A percentile compares a stretch with the other conserved stretches of the same genome.
phyloP scores from a whole-genome alignment of 2,888 invertebrate species.

The Plagodis dolabraria region DNA sequence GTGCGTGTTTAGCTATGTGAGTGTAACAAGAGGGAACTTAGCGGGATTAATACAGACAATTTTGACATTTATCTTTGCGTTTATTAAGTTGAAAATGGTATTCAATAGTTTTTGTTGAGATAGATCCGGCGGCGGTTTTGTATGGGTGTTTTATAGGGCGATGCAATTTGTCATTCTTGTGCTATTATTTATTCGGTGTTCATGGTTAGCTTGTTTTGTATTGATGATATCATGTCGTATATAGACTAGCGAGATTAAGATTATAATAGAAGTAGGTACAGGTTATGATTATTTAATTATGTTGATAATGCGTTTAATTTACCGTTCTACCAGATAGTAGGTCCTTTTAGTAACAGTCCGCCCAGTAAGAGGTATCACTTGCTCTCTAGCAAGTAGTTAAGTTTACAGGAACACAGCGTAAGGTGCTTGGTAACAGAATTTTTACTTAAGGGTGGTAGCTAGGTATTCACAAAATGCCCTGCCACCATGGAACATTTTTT shows the following conservation, averaged over 20 bases:
- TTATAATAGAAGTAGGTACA: too few species aligned
- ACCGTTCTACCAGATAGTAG: too few species aligned
- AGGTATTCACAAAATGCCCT: too few species aligned
- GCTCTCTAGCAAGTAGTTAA: too few species aligned
- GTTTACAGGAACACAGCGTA: too few species aligned
- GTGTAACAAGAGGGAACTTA: slow-evolving; percentile 24
- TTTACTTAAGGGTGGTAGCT: too few species aligned
- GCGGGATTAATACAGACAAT: not conserved
- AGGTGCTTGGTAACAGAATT: too few species aligned
- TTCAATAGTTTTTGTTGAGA: not conserved
- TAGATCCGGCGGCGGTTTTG: slow-evolving; percentile 1
- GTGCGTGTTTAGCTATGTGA: slow-evolving; percentile 37
- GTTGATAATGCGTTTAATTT: too few species aligned
- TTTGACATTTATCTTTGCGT: slow-evolving; percentile 9
- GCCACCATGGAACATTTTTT: too few species aligned
- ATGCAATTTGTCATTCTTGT: slow-evolving; percentile 14
- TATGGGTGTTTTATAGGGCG: slow-evolving; percentile 10
- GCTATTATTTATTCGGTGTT: slow-evolving; percentile 3
- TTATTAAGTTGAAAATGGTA: slow-evolving; percentile 7
- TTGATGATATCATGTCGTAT: slow-evolving; percentile 3
- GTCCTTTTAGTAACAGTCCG: too few species aligned
- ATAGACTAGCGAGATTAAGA: not conserved
- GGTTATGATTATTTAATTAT: too few species aligned
- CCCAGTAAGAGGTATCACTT: too few species aligned
- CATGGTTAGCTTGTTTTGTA: slow-evolving; percentile 15